These are phyloP conservation scores for Nomada fucata DNA, from an alignment of 2,888 invertebrate species.

Conservation along the genomic window DNA sequence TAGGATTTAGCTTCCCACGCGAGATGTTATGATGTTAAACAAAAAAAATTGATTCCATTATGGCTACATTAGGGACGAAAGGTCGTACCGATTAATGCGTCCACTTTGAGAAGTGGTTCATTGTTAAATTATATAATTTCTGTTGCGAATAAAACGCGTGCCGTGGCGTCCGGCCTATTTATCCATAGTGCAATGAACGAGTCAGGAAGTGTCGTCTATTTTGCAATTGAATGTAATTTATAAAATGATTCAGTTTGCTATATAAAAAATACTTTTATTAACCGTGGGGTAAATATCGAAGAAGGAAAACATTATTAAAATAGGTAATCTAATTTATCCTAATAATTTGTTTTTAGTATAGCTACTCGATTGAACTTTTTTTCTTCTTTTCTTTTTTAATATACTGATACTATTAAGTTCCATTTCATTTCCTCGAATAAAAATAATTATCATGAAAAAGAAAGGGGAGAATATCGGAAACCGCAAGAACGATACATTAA, in stretches of 20 bases:
- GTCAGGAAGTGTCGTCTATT: conserved; percentile 44
- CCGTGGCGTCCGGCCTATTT: not conserved
- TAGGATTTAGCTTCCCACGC: not conserved
- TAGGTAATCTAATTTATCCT: no score
- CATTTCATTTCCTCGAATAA: no score
- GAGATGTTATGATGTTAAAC: not conserved
- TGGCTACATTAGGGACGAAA: not conserved
- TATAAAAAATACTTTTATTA: no score
- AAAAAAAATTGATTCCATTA: not conserved
- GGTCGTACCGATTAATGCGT: conserved; percentile 15
- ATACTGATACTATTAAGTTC: no score
- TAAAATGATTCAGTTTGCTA: conserved; percentile 1
- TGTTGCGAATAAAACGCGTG: not conserved
- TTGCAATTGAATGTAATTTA: conserved; percentile 33
- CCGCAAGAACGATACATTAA: no score
- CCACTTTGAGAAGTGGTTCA: not conserved
- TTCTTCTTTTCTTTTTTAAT: no score
- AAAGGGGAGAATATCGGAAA: no score
- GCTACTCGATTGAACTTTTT: no score
- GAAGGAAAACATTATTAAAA: no score
- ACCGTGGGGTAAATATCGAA: no score
- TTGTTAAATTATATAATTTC: conserved; percentile 42
- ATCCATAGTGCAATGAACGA: not conserved
- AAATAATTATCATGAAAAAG: no score
- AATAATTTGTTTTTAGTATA: no score